phyloP scores from a whole-genome alignment of 30 jellyfish, hydroid and myxozoan genomes.

The Phacellophora camtschatica region DNA sequence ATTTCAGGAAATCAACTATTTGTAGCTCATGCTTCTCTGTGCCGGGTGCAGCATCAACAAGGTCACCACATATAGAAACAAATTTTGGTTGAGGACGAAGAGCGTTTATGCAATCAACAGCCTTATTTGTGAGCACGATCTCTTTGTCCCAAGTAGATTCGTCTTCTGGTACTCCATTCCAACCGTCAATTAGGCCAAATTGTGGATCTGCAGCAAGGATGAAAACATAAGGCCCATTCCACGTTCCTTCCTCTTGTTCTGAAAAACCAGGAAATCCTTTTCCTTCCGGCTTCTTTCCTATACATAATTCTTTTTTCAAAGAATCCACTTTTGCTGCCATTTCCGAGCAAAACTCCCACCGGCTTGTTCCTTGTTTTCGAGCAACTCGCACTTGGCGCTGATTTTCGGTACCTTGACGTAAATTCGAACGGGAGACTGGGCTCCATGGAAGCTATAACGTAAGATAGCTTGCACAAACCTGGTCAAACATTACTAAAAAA shows the following conservation, averaged over 20 bases:
- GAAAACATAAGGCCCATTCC: conserved; percentile 71
- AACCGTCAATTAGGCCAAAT: conserved; percentile 83
- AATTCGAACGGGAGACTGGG: no score
- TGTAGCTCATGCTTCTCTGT: conserved; percentile 61
- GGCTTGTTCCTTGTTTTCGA: no score
- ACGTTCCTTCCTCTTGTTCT: conserved; percentile 27
- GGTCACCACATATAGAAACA: conserved; percentile 90
- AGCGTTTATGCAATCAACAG: conserved; percentile 62
- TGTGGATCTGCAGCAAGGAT: conserved; percentile 95
- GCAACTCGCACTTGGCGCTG: no score
- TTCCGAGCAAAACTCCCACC: no score
- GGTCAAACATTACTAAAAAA: no score
- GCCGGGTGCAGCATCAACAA: conserved; percentile 90
- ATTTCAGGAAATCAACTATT: conserved; percentile 52
- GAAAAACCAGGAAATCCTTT: conserved; percentile 42
- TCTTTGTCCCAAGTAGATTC: conserved; percentile 80
- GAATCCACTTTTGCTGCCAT: no score
- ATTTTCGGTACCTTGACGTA: no score
- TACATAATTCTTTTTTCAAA: background rate
- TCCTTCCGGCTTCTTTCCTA: background rate
- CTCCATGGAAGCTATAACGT: no score
- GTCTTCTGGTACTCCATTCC: conserved; percentile 80
- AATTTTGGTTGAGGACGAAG: conserved; percentile 83
- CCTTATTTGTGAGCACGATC: conserved; percentile 68
- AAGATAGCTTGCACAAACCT: no score